Base-by-base conservation (phyloP, 2,797 vertebrate genomes). In the Thunnus albacares region DNA sequence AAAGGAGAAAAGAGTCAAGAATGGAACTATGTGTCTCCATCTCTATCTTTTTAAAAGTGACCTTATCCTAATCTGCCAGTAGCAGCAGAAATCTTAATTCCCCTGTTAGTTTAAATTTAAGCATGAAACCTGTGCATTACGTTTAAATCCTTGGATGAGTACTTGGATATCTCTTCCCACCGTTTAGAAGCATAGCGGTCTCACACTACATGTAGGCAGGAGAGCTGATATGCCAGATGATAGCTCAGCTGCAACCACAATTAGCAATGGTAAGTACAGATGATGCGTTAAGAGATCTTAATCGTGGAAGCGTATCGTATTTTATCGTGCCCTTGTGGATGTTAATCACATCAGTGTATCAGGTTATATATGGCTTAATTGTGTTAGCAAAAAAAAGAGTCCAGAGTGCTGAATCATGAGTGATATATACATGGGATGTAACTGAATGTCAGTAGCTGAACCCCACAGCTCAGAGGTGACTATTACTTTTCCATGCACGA, bases 301-400 rank as follows among this genome's bases (percentile, higher is more conserved):
- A 90, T 88, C 67, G 1, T 47, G 60, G 43, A 28, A 63, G 76
- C 76, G 66, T 74, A 79, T 88, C 57, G 17, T 77, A 71, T 89
- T 85, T 85, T 70, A 75, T 74, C 73, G 56, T 35, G 75, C 65
- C 79, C 77, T 55, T 67, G 71, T 81, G 49, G 63, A 59, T 75
- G 49, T 79, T 87, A 84, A 90, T 84, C 68, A 86, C 73, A 70
- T 47, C 18, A 57, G 66, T 26, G 67, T 83, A 79, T 88, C 75
- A 26, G 81, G 75, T 90, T 90, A 52, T 90, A 56, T 80, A 65
- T 76, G 41, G 70, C 73, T 77, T 81, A 71, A 78, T 71, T 84
- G 58, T 22, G 15, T 84, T 90, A 62, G 52, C n/a, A 28, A 57
- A 65, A 57, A 60, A 76, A 56, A 71, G 26, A 72, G 55, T 64